Evolutionary conservation across 2,113 vertebrate species (phyloP), one percentile per base, ranked within the genome.

Genomic region (Nicator chloris): DNA sequence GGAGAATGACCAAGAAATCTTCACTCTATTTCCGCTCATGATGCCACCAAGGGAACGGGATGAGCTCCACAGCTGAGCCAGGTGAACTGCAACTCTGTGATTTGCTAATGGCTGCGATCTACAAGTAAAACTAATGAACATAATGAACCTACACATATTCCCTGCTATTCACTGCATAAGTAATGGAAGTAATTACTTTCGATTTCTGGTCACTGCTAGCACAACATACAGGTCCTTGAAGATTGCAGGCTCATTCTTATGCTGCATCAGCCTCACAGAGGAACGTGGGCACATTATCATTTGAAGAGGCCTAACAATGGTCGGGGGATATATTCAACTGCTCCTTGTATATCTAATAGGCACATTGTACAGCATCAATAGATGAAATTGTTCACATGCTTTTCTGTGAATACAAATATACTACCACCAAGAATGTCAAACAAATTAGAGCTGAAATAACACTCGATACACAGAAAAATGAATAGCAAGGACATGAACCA

Each of bases 361-460:
- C 94, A 92, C 82, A 97, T 95, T 97, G 95, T 93, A 93, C 47
- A 1, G 95, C 89, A 92, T 96, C 96, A 96, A 93, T 96, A 94
- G 96, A 96, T 92, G 78, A 97, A 96, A 97, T 93, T 95, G 94
- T 93, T 96, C 95, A 78, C 92, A 82, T 86, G 82, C 77, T 95
- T 96, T 95, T 86, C 85, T 86, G 85, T 97, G 96, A 97, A 97
- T 96, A 92, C 93, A 96, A 95, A 97, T 96, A 96, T 75, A 92
- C 82, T 90, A 90, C 90, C 68, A 94, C 82, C 92, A 83, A 92
- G 94, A 97, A 91, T 23, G 82, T 95, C 87, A 94, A 96, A 96
- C 92, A 96, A 96, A 95, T 95, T 91, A 95, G 89, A 97, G 78
- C 89, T 86, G 91, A 96, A 96, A 96, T 93, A 95, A 95, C 92